Conservation (phyloP, 2,797 vertebrate genomes). For the Sebastiscus albofasciatus region DNA sequence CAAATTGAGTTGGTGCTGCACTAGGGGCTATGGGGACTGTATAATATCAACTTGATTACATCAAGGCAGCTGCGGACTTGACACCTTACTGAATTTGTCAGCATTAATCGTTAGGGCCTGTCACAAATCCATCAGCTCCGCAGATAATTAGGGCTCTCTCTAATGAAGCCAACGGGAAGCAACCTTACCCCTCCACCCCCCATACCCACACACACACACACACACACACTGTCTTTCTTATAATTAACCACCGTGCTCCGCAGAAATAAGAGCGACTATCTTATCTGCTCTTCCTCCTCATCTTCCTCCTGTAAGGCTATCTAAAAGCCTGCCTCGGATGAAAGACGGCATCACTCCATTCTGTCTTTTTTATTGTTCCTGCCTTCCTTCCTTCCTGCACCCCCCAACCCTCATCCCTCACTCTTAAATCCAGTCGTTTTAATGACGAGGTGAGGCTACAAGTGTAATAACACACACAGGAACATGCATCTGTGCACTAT, state of each 20-base stretch:
- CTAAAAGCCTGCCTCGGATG: conserved; percentile 42
- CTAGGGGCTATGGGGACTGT: conserved; percentile 99
- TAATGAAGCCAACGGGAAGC: conserved; percentile 98
- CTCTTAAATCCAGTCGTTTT: conserved; percentile 31
- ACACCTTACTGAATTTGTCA: conserved; percentile 99
- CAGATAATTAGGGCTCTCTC: conserved; percentile 99
- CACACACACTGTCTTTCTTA: conserved; percentile 66
- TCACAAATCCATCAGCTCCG: conserved; percentile 99
- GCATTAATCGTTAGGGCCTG: conserved; percentile 99
- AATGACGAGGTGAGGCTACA: conserved; percentile 19
- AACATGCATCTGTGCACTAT: conserved; percentile 7
- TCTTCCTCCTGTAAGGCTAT: conserved; percentile 48
- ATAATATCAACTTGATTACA: conserved; percentile 99
- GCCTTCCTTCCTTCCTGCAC: conserved; percentile 31
- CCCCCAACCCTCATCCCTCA: conserved; percentile 46
- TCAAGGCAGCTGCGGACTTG: conserved; percentile 99
- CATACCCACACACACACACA: conserved; percentile 58
- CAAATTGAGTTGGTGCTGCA: conserved; percentile 99
- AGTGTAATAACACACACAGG: conserved; percentile 53
- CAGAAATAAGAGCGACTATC: conserved; percentile 80
- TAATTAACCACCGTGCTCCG: conserved; percentile 94
- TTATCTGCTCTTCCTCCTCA: conserved; percentile 57
- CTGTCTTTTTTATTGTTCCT: conserved; percentile 35
- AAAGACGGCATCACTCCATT: conserved; percentile 54
- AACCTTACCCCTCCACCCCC: conserved; percentile 85